Conservation (phyloP, 23 tunicate genomes). For the Diplosoma virens region DNA sequence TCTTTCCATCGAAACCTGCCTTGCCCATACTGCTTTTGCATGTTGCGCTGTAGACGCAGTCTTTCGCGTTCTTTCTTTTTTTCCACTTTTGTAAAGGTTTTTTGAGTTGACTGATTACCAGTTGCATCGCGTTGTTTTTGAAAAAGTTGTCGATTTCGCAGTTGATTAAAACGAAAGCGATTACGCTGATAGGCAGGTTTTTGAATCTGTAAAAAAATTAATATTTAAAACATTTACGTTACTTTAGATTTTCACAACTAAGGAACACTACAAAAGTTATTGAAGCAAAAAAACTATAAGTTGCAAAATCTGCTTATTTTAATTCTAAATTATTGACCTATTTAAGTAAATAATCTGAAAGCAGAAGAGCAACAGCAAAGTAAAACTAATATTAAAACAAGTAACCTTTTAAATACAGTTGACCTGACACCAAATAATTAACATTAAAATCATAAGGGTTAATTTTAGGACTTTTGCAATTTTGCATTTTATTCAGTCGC, state of each 20-base stretch:
- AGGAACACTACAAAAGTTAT: too few species aligned
- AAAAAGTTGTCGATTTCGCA: slow-evolving; percentile 71
- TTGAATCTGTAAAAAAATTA: slow-evolving; percentile 45
- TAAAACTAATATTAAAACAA: too few species aligned
- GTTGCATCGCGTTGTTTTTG: slow-evolving; percentile 74
- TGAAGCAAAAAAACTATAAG: too few species aligned
- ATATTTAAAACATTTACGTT: neutral
- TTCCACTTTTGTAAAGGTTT: slow-evolving; percentile 81
- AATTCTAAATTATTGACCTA: too few species aligned
- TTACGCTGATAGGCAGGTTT: slow-evolving; percentile 83
- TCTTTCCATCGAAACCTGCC: slow-evolving; percentile 76
- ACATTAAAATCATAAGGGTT: too few species aligned
- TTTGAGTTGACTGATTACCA: slow-evolving; percentile 34
- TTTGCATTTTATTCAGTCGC: too few species aligned
- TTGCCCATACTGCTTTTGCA: slow-evolving; percentile 98
- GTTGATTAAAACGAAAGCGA: slow-evolving; percentile 84
- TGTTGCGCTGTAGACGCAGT: slow-evolving; percentile 76
- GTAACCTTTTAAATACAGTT: too few species aligned
- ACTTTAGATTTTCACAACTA: neutral
- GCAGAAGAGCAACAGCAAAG: too few species aligned
- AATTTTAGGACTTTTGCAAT: too few species aligned
- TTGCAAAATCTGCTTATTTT: too few species aligned
- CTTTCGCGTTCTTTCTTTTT: slow-evolving; percentile 87
- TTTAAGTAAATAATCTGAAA: too few species aligned
- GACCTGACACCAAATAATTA: too few species aligned